A percentile compares a stretch with the other conserved stretches of the same genome.
These are phyloP conservation scores for Brachypalpus laphriformis DNA, from an alignment of 2,888 invertebrate genomes.

Conservation along the genomic window DNA sequence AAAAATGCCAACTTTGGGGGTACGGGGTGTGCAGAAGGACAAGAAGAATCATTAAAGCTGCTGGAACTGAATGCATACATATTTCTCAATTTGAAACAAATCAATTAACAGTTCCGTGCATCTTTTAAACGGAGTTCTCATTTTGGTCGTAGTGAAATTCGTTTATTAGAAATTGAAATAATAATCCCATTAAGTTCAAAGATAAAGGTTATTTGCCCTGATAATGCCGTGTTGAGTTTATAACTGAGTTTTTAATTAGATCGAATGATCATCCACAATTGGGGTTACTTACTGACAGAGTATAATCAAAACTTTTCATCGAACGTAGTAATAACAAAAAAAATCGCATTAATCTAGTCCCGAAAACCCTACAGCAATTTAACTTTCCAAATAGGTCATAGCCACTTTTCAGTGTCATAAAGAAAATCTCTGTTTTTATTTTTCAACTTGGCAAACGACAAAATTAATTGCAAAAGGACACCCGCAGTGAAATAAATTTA, in stretches of 20 bases:
- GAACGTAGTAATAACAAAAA: background rate
- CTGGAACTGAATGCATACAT: too few species aligned
- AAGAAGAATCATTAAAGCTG: too few species aligned
- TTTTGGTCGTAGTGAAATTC: too few species aligned
- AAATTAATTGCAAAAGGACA: constrained; percentile 50
- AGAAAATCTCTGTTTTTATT: constrained; percentile 37
- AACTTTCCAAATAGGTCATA: constrained; percentile 37
- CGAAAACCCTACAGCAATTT: background rate
- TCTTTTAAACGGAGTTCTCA: too few species aligned
- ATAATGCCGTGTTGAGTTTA: constrained; percentile 1
- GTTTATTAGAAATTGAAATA: too few species aligned
- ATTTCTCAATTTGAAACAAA: too few species aligned
- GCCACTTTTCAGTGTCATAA: constrained; percentile 29
- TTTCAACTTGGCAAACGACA: background rate
- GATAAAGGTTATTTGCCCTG: background rate
- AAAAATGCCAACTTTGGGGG: too few species aligned
- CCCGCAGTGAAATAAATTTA: constrained; percentile 45
- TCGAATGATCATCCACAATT: constrained; percentile 1
- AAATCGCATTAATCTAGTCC: constrained; percentile 6
- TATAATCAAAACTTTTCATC: constrained; percentile 15
- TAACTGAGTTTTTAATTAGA: constrained; percentile 4
- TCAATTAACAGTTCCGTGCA: too few species aligned
- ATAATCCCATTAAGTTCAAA: background rate
- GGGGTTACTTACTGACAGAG: background rate
- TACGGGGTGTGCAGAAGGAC: too few species aligned